Percentiles rank a stretch among this genome's conserved stretches.
phyloP scores from a whole-genome alignment of 2,113 vertebrate species.

The Trichomycterus rosablanca region DNA sequence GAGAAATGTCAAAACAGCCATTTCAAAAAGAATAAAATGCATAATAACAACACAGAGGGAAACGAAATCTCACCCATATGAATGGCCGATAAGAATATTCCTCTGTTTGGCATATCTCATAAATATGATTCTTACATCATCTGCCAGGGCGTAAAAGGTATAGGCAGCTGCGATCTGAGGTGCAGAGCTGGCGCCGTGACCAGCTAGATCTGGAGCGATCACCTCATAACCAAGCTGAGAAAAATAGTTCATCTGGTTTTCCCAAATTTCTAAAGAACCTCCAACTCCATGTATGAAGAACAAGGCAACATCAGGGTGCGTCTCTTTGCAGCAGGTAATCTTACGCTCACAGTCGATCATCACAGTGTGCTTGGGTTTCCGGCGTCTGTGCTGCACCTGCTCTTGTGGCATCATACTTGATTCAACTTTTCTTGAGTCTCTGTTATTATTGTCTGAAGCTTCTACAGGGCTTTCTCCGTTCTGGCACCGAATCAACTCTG shows the following conservation, averaged over 20 bases:
- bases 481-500: constrained; percentile 70
- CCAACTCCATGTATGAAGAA: constrained; percentile 97
- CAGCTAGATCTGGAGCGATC: constrained; percentile 83
- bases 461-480: constrained; percentile 67
- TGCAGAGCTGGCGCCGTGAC: constrained; percentile 84
- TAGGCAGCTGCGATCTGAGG: constrained; percentile 86
- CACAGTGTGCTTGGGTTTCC: constrained; percentile 79
- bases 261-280: constrained; percentile 92
- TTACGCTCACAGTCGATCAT: constrained; percentile 83
- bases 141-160: constrained; percentile 91
- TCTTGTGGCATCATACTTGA: background rate
- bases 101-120: constrained; percentile 84
- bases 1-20: constrained; percentile 62
- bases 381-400: constrained; percentile 52
- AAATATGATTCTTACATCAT: constrained; percentile 88
- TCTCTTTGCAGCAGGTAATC: constrained; percentile 83
- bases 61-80: constrained; percentile 76
- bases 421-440: constrained; percentile 5
- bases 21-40: background rate
- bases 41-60: constrained; percentile 48
- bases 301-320: constrained; percentile 80
- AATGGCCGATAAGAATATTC: constrained; percentile 91
- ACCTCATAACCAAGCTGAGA: constrained; percentile 86
- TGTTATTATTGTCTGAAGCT: constrained; percentile 52
- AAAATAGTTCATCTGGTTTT: constrained; percentile 90